Evolutionary conservation across 1,140 invertebrate species (phyloP), one percentile per base, ranked within the genome.

Genomic region (Bombus picipes): DNA sequence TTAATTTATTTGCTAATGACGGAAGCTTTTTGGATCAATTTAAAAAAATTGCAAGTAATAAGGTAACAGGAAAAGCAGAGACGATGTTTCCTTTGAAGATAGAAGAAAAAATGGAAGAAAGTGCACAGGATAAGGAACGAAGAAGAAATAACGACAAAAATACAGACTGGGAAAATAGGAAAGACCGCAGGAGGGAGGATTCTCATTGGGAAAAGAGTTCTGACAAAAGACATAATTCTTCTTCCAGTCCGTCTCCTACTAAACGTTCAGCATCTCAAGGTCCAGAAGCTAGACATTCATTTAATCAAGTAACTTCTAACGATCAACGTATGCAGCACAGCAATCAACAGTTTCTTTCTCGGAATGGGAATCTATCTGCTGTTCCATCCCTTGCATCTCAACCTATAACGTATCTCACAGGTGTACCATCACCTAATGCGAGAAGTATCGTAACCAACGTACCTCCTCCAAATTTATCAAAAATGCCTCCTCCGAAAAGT

Each of bases 1-100:
- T 96, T 66, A 97, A 97, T 94, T 95, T 97, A 75, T 98, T 98
- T 94, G 97, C 96, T 37, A 98, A 98, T 95, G 97, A 98, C 95
- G 97, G 97, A 12, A 97, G 97, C 89, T 98, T 98, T 92, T 94
- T 98, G 88, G 97, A 97, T 92, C 97, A 97, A 81, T 98, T 97
- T 92, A 97, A 97, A 89, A 97, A 97, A 92, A 95, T 97, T 85
- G 95, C 96, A 2, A 96, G 95, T 84, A 94, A 93, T 37, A 93
- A 93, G 81, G 77, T 66, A 62, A 81, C 81, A 13, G 34, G 59
- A 3, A 85, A 90, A 32, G 80, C 90, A 83, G 91, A 90, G 4
- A 66, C 89, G 13, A 59, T 47, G 2, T 68, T 79, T 28, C 81
- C 90, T n/a, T 83, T 43, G 3, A 93, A 93, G 83, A 13, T 18